Conservation (phyloP, 1,140 invertebrate genomes). For the Pseudomyrmex pallidus region DNA sequence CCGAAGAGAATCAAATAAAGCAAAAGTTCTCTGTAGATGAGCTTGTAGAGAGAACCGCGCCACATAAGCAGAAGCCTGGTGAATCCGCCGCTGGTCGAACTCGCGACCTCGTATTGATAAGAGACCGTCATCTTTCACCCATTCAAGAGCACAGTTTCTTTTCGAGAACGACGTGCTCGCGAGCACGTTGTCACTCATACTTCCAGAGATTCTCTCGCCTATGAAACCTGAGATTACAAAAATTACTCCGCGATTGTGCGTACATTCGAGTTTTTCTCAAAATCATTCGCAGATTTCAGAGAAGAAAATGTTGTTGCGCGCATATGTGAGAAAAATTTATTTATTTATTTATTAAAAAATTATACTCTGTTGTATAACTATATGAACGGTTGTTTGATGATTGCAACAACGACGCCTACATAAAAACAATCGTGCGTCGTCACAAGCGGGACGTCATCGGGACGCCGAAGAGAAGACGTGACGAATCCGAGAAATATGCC, state of each 20-base stretch:
- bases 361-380: slow-evolving; percentile 23
- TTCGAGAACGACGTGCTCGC: slow-evolving; percentile 43
- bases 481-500: background rate
- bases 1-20: slow-evolving; percentile 88
- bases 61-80: slow-evolving; percentile 90
- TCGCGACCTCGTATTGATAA: slow-evolving; percentile 91
- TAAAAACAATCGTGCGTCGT: slow-evolving; percentile 12
- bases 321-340: too few species aligned
- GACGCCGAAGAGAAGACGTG: background rate
- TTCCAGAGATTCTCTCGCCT: slow-evolving; percentile 44
- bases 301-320: too few species aligned
- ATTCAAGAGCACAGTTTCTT: slow-evolving; percentile 50
- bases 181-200: slow-evolving; percentile 52
- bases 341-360: too few species aligned
- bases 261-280: background rate
- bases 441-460: slow-evolving; percentile 35
- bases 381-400: slow-evolving; percentile 12
- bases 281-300: too few species aligned
- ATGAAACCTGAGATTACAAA: slow-evolving; percentile 5
- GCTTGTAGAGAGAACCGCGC: slow-evolving; percentile 91
- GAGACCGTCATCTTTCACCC: slow-evolving; percentile 89
- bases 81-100: slow-evolving; percentile 90
- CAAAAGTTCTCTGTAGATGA: slow-evolving; percentile 90
- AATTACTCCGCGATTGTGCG: slow-evolving; percentile 20
- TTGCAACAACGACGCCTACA: slow-evolving; percentile 4